phyloP scores from a whole-genome alignment of 2,797 vertebrate genomes.

The Yasuhikotakia modesta region DNA sequence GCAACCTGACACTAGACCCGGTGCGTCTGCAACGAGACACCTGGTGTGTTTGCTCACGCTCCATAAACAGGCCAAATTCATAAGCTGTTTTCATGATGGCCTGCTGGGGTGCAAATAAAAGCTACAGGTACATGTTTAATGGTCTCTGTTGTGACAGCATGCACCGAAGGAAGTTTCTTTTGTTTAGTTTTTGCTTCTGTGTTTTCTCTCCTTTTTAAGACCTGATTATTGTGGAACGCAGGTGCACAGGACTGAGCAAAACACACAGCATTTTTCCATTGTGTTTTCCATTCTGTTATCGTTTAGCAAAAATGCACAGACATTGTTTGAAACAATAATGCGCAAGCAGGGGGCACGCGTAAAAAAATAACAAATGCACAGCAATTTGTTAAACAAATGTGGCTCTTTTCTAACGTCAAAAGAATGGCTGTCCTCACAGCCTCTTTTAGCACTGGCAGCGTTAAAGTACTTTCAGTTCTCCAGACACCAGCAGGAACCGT shows the following conservation, averaged over 20 bases:
- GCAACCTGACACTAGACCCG: slow-evolving; percentile 12
- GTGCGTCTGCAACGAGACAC: neutral
- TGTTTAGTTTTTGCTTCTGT: neutral
- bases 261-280: slow-evolving; percentile 40
- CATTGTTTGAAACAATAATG: slow-evolving; percentile 42
- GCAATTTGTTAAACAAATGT: slow-evolving; percentile 47
- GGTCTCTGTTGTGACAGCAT: no score
- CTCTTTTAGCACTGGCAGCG: slow-evolving; percentile 49
- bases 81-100: neutral
- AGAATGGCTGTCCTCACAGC: slow-evolving; percentile 37
- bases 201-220: neutral
- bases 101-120: neutral
- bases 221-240: slow-evolving; percentile 22
- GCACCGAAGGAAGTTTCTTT: no score
- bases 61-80: neutral
- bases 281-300: slow-evolving; percentile 45
- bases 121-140: neutral
- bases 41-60: slow-evolving; percentile 2
- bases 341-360: slow-evolving; percentile 15
- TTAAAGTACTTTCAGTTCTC: slow-evolving; percentile 56
- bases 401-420: slow-evolving; percentile 38
- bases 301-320: slow-evolving; percentile 42
- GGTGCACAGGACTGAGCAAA: slow-evolving; percentile 35
- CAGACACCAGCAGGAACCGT: slow-evolving; percentile 49
- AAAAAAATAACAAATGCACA: slow-evolving; percentile 23